Conservation (phyloP, 2,113 vertebrate species). For the Coreoperca whiteheadi region DNA sequence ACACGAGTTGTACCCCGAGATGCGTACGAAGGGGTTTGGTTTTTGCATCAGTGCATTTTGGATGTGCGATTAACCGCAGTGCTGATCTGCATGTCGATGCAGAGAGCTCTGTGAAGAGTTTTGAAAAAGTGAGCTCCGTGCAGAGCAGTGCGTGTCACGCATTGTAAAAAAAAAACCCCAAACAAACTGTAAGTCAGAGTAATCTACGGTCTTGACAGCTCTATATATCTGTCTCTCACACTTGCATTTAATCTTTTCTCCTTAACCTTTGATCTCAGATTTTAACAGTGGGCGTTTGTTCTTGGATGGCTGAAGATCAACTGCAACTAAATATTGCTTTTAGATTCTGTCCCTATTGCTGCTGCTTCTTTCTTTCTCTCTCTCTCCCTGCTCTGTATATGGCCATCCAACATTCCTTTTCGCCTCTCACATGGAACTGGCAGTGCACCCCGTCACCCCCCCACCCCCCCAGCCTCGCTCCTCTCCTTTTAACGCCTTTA, state of each 20-base stretch:
- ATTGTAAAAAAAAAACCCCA: too few relatives aligned
- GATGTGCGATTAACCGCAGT: too few relatives aligned
- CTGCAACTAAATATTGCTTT: slow-evolving; percentile 30
- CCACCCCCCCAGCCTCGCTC: slow-evolving; percentile 23
- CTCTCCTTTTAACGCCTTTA: slow-evolving; percentile 64
- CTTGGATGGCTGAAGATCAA: slow-evolving; percentile 1
- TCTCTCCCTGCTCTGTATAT: slow-evolving; percentile 31
- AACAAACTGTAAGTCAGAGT: not conserved
- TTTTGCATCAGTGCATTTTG: too few relatives aligned
- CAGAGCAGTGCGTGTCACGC: too few relatives aligned
- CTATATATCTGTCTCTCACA: not conserved
- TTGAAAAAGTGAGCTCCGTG: too few relatives aligned
- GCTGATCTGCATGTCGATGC: too few relatives aligned
- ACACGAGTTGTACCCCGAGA: too few relatives aligned
- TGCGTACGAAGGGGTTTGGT: too few relatives aligned
- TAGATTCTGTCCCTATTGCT: slow-evolving; percentile 13
- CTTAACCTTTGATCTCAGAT: slow-evolving; percentile 1
- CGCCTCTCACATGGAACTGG: slow-evolving; percentile 76
- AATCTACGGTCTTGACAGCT: not conserved
- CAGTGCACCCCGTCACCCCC: slow-evolving; percentile 29
- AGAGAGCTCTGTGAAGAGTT: too few relatives aligned
- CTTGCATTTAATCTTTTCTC: slow-evolving; percentile 11
- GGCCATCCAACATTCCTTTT: slow-evolving; percentile 76
- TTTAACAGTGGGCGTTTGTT: slow-evolving; percentile 4
- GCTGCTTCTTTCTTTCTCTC: slow-evolving; percentile 9